Evolutionary conservation across 1,140 invertebrate genomes (phyloP).

Genomic region (Thaumatotibia leucotreta): DNA sequence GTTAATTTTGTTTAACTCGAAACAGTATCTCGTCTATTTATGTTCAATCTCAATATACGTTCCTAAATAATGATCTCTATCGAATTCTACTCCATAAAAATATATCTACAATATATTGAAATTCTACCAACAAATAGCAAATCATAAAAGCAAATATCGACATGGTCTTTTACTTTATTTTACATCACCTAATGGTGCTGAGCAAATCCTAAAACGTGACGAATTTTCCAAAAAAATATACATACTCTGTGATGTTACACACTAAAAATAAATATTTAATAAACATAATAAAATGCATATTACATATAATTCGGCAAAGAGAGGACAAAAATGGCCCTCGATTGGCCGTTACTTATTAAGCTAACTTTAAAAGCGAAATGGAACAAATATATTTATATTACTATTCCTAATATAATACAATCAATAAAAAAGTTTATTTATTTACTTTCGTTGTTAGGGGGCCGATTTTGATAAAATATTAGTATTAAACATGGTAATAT

Average conservation of each 20-base stretch:
- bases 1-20: background rate
- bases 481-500: slow-evolving; percentile 25
- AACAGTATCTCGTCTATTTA: background rate
- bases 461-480: slow-evolving; percentile 21
- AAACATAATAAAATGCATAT: slow-evolving; percentile 24
- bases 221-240: background rate
- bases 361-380: slow-evolving; percentile 15
- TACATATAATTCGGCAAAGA: slow-evolving; percentile 51
- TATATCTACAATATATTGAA: background rate
- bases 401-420: slow-evolving; percentile 7
- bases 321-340: slow-evolving; percentile 33
- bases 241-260: background rate
- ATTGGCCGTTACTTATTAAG: slow-evolving; percentile 10
- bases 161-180: background rate
- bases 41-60: background rate
- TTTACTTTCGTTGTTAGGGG: slow-evolving; percentile 26
- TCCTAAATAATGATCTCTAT: background rate
- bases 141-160: background rate
- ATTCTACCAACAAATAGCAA: background rate
- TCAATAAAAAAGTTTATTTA: slow-evolving; percentile 1
- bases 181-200: background rate
- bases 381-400: background rate
- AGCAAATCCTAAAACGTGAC: background rate
- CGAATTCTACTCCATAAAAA: background rate
- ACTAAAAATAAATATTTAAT: slow-evolving; percentile 9